phyloP scores from a whole-genome alignment of 2,888 invertebrate species.

The Drosophila limbata region DNA sequence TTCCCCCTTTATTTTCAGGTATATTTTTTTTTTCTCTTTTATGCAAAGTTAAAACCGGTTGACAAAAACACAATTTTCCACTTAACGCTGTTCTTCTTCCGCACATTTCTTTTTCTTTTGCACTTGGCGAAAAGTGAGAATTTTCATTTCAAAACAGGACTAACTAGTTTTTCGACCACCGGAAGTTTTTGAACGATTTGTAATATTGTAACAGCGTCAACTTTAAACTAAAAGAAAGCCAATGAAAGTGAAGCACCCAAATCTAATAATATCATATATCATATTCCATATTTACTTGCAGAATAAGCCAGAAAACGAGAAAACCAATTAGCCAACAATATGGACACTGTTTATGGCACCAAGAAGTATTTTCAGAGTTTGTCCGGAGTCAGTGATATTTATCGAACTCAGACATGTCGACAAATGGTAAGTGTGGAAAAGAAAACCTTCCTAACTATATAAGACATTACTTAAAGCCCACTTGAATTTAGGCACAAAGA shows the following conservation, averaged over 20 bases:
- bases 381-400: constrained; percentile 85
- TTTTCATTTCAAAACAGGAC: constrained; percentile 75
- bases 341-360: constrained; percentile 85
- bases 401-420: constrained; percentile 84
- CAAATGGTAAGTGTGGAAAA: constrained; percentile 83
- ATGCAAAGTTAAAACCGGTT: constrained; percentile 44
- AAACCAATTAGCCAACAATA: constrained; percentile 48
- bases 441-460: constrained; percentile 5
- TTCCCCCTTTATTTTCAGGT: neutral
- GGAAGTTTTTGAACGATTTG: constrained; percentile 40
- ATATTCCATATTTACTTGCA: constrained; percentile 1
- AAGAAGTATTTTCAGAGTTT: constrained; percentile 85
- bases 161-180: constrained; percentile 66
- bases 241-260: constrained; percentile 22
- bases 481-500: no score
- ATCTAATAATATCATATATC: neutral
- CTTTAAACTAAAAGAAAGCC: constrained; percentile 16
- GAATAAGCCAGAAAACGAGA: neutral
- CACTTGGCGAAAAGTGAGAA: constrained; percentile 77
- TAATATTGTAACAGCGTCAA: neutral
- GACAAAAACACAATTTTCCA: constrained; percentile 47
- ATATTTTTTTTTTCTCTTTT: neutral
- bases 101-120: constrained; percentile 35
- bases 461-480: no score
- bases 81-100: constrained; percentile 39